Evolutionary conservation across 2,113 vertebrate genomes (phyloP), one percentile per base, ranked within the genome.

Genomic region (Pseudopodoces humilis): DNA sequence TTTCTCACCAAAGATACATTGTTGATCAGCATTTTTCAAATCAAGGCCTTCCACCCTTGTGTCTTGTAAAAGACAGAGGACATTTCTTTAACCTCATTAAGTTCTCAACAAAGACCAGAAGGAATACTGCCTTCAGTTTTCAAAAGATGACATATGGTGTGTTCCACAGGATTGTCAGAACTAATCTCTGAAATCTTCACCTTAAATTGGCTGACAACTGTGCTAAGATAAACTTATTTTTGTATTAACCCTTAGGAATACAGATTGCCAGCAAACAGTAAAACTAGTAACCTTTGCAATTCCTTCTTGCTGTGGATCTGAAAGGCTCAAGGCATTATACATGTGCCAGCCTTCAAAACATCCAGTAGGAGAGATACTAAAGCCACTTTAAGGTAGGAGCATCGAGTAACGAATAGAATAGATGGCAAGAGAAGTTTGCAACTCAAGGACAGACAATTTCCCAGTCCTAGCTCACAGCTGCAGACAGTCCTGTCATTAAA

Each of bases 61-160:
- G 71, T 78, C 85, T 93, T 81, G 39, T 76, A 90, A 93, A 83
- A 96, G 72, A 85, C 79, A 83, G 76, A 94, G 93, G 93, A 97
- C 90, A 84, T 93, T 90, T 95, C 80, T 92, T 72, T 96, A 96
- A 96, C 80, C 92, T 97, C 93, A 96, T 96, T 96, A 96, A 92
- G 95, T 90, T 94, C 93, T 65, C 89, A 96, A 90, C 92, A 96
- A 96, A 97, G 92, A 96, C 95, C 93, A 96, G 95, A 93, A 97
- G 94, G 95, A 96, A 94, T 94, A 92, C 86, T 56, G 41, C 53
- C 93, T 96, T 90, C 88, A 75, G 71, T 86, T 96, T 94, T 94
- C 95, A 93, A 96, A 94, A 93, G 93, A 94, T 93, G 95, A 94
- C 96, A 96, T 96, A 97, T 96, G 96, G 95, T 93, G 92, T 96